Evolutionary conservation across 1,140 invertebrate genomes (phyloP).

Genomic region (Drosophila burlai): DNA sequence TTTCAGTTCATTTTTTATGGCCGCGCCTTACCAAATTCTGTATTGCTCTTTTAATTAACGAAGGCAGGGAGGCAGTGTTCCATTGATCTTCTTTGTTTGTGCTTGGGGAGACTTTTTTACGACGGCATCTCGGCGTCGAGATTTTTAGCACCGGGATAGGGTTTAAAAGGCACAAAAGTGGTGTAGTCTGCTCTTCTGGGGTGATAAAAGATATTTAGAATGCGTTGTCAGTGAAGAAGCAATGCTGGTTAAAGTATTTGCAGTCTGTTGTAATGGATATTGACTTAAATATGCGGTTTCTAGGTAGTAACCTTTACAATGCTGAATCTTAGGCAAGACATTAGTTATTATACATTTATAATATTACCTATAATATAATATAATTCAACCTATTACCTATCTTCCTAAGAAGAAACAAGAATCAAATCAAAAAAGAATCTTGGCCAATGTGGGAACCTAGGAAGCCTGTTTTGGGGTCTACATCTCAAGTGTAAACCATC

Average conservation of each 20-base stretch:
- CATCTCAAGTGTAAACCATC: not conserved
- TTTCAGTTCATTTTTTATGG: slow-evolving; percentile 56
- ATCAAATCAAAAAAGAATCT: not conserved
- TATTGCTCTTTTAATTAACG: slow-evolving; percentile 64
- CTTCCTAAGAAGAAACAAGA: not conserved
- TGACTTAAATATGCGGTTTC: too few species aligned
- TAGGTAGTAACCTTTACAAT: too few species aligned
- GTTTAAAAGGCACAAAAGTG: slow-evolving; percentile 22
- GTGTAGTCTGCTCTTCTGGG: slow-evolving; percentile 4
- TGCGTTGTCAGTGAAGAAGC: not conserved
- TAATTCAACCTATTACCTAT: not conserved
- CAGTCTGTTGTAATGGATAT: not conserved
- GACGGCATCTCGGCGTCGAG: slow-evolving; percentile 53
- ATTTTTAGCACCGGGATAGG: slow-evolving; percentile 51
- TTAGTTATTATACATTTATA: not conserved
- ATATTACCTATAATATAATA: not conserved
- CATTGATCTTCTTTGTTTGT: slow-evolving; percentile 68
- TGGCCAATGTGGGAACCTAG: not conserved
- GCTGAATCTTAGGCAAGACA: not conserved
- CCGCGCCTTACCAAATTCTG: slow-evolving; percentile 55
- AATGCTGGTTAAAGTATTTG: not conserved
- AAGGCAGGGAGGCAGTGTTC: slow-evolving; percentile 22
- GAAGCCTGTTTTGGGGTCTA: not conserved
- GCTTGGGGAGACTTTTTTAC: slow-evolving; percentile 50
- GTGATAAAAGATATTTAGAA: slow-evolving; percentile 14